Conservation (phyloP, 2,797 vertebrate species). For the Prunella strophiata region DNA sequence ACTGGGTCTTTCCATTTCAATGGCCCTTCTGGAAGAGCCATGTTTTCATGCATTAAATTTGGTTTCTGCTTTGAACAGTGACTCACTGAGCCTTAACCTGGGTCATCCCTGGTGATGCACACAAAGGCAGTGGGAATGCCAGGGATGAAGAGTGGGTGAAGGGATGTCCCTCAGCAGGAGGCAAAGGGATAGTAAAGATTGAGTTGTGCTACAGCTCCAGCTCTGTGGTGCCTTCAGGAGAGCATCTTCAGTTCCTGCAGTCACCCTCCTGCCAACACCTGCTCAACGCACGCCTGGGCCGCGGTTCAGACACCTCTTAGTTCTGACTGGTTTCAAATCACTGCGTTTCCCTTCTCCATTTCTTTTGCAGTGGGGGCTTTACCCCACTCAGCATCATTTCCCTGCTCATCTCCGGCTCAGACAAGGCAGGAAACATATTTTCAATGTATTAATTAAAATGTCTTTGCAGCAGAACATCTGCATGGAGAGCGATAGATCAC, state of each 20-base stretch:
- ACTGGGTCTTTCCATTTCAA: not conserved
- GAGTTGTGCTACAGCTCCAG: not conserved
- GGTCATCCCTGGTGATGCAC: not conserved
- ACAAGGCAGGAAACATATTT: slow-evolving; percentile 62
- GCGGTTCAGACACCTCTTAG: not conserved
- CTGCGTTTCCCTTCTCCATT: not conserved
- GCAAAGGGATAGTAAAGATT: not conserved
- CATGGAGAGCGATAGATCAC: slow-evolving; percentile 62
- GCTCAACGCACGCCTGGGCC: not conserved
- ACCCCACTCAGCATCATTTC: slow-evolving; percentile 2
- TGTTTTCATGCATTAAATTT: not conserved
- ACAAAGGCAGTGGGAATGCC: not conserved
- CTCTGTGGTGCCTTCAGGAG: rapidly evolving
- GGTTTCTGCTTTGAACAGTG: slow-evolving; percentile 19
- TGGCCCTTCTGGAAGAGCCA: slow-evolving; percentile 15
- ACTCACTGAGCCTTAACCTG: not conserved
- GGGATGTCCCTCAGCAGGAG: not conserved
- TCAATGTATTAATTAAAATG: slow-evolving; percentile 73
- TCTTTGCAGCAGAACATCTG: slow-evolving; percentile 71
- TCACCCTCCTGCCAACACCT: not conserved
- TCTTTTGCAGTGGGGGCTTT: slow-evolving; percentile 40
- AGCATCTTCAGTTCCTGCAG: not conserved
- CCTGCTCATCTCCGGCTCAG: slow-evolving; percentile 41
- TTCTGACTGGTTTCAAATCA: not conserved
- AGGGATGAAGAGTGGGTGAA: not conserved